Base-by-base conservation (phyloP, 2,888 invertebrate genomes). In the Eupithecia insigniata region DNA sequence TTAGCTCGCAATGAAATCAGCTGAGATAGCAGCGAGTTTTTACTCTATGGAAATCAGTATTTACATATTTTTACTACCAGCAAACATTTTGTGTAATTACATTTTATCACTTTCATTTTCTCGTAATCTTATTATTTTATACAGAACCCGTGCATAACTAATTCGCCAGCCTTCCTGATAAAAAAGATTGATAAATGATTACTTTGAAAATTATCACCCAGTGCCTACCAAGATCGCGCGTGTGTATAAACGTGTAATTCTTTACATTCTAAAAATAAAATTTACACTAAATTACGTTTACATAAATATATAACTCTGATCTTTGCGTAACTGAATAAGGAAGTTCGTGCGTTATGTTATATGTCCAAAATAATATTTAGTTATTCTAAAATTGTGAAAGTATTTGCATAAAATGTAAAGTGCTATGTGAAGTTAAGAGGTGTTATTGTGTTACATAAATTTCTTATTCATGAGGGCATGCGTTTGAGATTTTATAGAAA, bases 361-460 rank as follows among this genome's bases (percentile, higher is more conserved):
- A 39, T 64, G 36, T 34, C 61, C 72, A 65, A 68, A 72, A 70
- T 67, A 72, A 70, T 70, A 67, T 68, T 64, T 62, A 80, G 72
- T 69, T 75, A 75, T 75, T 70, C 73, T 70, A 74, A 51, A 73
- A 69, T 69, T 69, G 82, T 79, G 80, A 82, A 81, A 80, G 80
- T 78, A 78, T 79, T 79, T 73, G 72, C 78, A 77, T 78, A 77
- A 55, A 77, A 77, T 65, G 71, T 69, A 70, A 71, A 76, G 69
- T 75, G 70, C 65, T 58, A 39, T 66, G 61, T 26, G 55, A 55
- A 55, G 55, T 55, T 26, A 55, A 14, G 14, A 22, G 22, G 46
- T 67, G 64, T 75, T 70, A 51, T n/a, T 67, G 71, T 71, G 74
- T 72, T 73, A 72, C 39, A 73, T 60, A 66, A 73, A 64, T 22